phyloP scores from a whole-genome alignment of 2,888 invertebrate species.

The Thyatira batis region DNA sequence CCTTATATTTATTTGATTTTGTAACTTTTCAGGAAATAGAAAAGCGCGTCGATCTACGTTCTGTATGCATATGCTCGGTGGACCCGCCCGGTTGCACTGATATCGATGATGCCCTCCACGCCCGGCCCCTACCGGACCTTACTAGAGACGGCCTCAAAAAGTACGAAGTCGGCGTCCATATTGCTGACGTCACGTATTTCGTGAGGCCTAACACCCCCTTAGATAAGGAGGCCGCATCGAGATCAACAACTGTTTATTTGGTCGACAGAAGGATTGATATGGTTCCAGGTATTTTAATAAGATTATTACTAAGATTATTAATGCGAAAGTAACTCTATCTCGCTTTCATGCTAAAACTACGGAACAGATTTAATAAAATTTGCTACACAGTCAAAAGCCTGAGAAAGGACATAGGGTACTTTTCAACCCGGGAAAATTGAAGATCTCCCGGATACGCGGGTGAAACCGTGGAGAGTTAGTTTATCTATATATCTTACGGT shows the following conservation, averaged over 20 bases:
- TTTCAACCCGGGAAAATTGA: too few relatives aligned
- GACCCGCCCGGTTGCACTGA: conserved; percentile 99
- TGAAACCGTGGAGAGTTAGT: too few relatives aligned
- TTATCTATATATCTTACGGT: too few relatives aligned
- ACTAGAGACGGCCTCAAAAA: conserved; percentile 45
- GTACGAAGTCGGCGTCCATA: conserved; percentile 95
- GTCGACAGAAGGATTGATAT: conserved; percentile 96
- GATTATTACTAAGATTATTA: too few relatives aligned
- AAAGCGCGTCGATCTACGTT: conserved; percentile 91
- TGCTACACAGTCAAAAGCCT: too few relatives aligned
- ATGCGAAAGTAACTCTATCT: too few relatives aligned
- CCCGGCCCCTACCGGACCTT: conserved; percentile 86
- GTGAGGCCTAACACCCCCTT: conserved; percentile 95
- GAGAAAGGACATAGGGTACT: too few relatives aligned
- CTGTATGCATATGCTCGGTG: conserved; percentile 94
- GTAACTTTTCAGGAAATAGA: conserved; percentile 88
- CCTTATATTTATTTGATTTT: too few relatives aligned
- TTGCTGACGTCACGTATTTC: conserved; percentile 99
- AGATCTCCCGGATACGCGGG: too few relatives aligned
- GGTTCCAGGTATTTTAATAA: conserved; percentile 84
- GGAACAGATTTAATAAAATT: too few relatives aligned
- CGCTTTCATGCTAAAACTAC: too few relatives aligned
- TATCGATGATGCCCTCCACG: conserved; percentile 99
- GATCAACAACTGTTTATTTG: conserved; percentile 98
- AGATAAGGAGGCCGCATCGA: conserved; percentile 95